A percentile compares a stretch with the other conserved stretches of the same genome.
These are phyloP conservation scores for Drosophila takahashii DNA, from an alignment of 1,140 invertebrate genomes.

Conservation along the genomic window DNA sequence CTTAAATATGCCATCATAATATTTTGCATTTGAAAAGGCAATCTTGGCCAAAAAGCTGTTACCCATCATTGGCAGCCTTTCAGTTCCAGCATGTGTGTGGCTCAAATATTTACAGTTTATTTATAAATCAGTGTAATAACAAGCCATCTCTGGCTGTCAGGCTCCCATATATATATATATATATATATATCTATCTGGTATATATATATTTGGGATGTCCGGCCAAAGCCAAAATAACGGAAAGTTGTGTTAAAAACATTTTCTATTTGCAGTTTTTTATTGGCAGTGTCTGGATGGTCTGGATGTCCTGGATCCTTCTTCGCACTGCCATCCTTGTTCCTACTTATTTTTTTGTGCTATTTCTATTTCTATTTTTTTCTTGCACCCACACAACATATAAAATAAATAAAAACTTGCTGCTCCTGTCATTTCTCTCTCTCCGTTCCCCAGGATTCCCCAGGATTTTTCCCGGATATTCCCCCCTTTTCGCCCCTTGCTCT, in stretches of 20 bases:
- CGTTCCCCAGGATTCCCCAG: neutral
- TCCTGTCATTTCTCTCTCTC: slow-evolving; percentile 40
- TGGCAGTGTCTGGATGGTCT: slow-evolving; percentile 54
- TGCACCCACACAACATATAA: slow-evolving; percentile 37
- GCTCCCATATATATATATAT: slow-evolving; percentile 12
- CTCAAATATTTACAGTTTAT: slow-evolving; percentile 81
- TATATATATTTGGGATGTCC: slow-evolving; percentile 41
- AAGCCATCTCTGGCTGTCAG: slow-evolving; percentile 69
- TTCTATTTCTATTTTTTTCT: slow-evolving; percentile 1
- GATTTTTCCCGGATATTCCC: slow-evolving; percentile 6
- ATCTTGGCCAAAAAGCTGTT: slow-evolving; percentile 22
- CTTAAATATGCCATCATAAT: slow-evolving; percentile 7
- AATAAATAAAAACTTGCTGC: slow-evolving; percentile 70
- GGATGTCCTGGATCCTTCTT: slow-evolving; percentile 13
- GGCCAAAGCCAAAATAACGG: slow-evolving; percentile 57
- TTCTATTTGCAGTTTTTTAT: slow-evolving; percentile 82
- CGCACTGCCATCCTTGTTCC: slow-evolving; percentile 1
- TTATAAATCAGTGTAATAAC: slow-evolving; percentile 83
- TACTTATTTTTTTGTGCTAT: neutral
- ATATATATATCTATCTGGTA: neutral
- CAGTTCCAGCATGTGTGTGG: slow-evolving; percentile 36
- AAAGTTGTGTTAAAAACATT: slow-evolving; percentile 78
- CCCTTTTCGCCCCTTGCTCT: slow-evolving; percentile 15
- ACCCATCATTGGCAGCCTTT: slow-evolving; percentile 38
- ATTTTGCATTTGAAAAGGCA: slow-evolving; percentile 41